Evolutionary conservation across 2,113 vertebrate genomes (phyloP), one percentile per base, ranked within the genome.

Genomic region (Coptodon bakossiorum): DNA sequence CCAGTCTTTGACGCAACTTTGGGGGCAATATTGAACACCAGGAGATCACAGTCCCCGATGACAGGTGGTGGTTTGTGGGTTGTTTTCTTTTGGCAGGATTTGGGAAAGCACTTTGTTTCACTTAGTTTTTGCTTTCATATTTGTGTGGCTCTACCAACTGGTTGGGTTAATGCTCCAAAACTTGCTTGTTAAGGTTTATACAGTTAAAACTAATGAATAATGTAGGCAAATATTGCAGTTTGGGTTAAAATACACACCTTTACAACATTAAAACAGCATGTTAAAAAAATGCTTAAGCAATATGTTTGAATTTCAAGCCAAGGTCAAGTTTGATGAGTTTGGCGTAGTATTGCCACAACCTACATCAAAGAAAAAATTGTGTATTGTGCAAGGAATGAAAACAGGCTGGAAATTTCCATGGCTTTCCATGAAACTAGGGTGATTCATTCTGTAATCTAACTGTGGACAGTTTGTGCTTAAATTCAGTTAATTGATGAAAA

Each of bases 41-140:
- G 38, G 66, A 24, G 5, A 40, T 71, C 66, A 1, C 22, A 0
- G 38, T 71, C 13, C 12, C 13, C 1, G 0, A 27, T 7, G 8
- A 27, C 38, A 71, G 22, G 38, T 43, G 12, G 13, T 71, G 66
- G 2, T 71, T 71, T 27, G 66, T 71, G 5, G 19, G 34, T 68
- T 68, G 61, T 68, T 68, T 68, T 43, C 38, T 3, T 73, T 73
- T 45, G 68, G 40, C 5, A 27, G 40, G 68, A 45, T 73, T 45
- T 27, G 40, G 68, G 68, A 73, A 14, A 43, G 5, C 40, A 45
- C 40, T 45, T 73, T 73, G 22, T 73, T 45, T 24, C 14, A 27
- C 22, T 45, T 73, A 29, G 16, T 31, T 78, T 12, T 50, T 78
- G 71, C 16, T 78, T 78, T 7, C 43, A 31, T 31, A 8, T 50